Conservation (phyloP, 2,888 invertebrate species). For the Ectropis crepuscularia region DNA sequence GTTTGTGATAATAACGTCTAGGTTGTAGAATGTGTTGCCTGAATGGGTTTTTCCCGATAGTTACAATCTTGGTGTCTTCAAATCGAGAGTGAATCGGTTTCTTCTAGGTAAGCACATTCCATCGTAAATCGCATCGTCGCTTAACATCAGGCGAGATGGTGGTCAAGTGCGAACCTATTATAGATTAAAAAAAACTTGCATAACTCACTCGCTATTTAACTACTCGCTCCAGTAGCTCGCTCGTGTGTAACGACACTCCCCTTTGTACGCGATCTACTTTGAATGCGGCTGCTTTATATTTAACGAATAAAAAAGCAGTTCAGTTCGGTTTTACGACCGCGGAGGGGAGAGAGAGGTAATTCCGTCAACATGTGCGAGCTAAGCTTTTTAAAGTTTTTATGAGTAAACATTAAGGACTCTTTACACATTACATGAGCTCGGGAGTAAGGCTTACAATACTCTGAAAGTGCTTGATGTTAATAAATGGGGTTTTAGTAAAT, state of each 20-base stretch:
- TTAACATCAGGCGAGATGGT: too few species aligned
- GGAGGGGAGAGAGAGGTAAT: neutral
- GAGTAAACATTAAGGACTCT: constrained; percentile 2
- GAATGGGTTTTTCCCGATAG: too few species aligned
- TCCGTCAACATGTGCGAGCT: constrained; percentile 11
- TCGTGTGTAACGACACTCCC: neutral
- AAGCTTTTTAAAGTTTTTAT: constrained; percentile 13
- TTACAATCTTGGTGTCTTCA: too few species aligned
- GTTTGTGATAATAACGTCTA: too few species aligned
- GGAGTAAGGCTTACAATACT: neutral
- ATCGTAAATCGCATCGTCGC: too few species aligned
- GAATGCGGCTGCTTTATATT: constrained; percentile 12
- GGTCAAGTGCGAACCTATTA: too few species aligned
- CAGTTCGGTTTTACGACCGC: constrained; percentile 6
- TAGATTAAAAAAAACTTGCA: too few species aligned
- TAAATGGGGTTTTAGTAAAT: too few species aligned
- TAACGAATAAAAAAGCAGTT: constrained; percentile 11
- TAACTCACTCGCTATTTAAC: neutral
- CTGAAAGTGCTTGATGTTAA: neutral
- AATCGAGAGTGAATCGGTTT: too few species aligned
- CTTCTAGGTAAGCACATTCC: too few species aligned
- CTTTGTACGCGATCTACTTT: neutral
- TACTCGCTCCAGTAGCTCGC: neutral
- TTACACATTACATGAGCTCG: neutral
- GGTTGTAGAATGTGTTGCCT: too few species aligned